phyloP scores from a whole-genome alignment of 2,797 vertebrate genomes.

The Ciconia nigra region DNA sequence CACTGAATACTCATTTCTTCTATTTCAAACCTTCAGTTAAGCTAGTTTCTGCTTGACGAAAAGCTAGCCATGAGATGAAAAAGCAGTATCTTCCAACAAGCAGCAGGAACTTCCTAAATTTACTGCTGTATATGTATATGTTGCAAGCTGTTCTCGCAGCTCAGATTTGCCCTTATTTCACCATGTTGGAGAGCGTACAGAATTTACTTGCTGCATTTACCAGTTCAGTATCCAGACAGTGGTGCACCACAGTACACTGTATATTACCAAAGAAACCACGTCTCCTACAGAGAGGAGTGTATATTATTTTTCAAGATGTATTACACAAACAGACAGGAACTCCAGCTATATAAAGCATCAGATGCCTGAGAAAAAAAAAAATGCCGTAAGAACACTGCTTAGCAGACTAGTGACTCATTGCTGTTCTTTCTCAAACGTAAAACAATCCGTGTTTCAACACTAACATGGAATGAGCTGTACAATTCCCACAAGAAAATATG shows the following conservation, averaged over 20 bases:
- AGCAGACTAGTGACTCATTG: slow-evolving; percentile 25
- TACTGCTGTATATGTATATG: background rate
- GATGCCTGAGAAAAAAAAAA: background rate
- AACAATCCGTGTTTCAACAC: background rate
- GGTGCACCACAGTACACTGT: background rate
- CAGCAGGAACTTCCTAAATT: background rate
- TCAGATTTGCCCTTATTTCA: background rate
- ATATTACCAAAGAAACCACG: background rate
- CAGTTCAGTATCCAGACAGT: background rate
- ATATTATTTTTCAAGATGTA: slow-evolving; percentile 10
- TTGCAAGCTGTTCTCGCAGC: background rate
- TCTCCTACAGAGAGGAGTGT: background rate
- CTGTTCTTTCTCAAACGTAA: slow-evolving; percentile 12
- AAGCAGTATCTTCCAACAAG: background rate
- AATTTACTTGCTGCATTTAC: background rate
- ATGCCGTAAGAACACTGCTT: background rate
- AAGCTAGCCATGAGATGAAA: background rate
- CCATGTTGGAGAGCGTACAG: background rate
- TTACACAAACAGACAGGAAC: slow-evolving; percentile 21
- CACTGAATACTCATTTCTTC: background rate
- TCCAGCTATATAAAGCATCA: slow-evolving; percentile 46
- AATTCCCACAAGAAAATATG: slow-evolving; percentile 49
- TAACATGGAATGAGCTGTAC: background rate
- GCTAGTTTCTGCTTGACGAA: background rate
- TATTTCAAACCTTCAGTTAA: background rate